Percentiles rank a stretch among this genome's conserved stretches.
Evolutionary conservation across 2,113 vertebrate species (phyloP).

Genomic region (Hippocampus abdominalis): DNA sequence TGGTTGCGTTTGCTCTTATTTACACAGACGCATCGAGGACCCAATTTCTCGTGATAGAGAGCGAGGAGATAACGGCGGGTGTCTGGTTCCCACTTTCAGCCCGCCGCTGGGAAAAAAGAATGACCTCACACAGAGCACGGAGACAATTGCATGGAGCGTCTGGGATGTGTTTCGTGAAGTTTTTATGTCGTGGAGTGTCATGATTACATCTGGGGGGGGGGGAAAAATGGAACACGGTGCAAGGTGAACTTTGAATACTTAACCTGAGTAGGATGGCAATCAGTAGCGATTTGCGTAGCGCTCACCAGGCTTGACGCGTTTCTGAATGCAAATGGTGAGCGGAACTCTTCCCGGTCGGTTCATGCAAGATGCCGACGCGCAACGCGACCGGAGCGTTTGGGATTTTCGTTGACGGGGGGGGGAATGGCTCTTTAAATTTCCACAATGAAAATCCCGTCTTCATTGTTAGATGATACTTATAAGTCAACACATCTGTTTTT

Average conservation of each 20-base stretch:
- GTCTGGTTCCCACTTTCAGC: constrained; percentile 46
- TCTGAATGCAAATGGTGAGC: neutral
- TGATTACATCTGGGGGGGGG: neutral
- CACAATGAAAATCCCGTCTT: neutral
- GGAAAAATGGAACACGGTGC: neutral
- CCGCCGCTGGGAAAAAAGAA: constrained; percentile 42
- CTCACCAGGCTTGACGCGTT: neutral
- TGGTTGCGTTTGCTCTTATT: constrained; percentile 38
- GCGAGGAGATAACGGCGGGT: constrained; percentile 37
- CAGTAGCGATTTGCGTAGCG: neutral
- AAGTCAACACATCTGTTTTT: neutral
- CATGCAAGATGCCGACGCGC: neutral
- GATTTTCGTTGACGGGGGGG: too few species aligned
- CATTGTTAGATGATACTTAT: neutral
- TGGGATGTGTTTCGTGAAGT: constrained; percentile 20
- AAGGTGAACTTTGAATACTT: neutral
- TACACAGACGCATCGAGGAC: constrained; percentile 39
- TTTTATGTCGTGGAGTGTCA: constrained; percentile 26
- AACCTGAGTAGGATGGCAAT: neutral
- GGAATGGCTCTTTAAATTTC: neutral
- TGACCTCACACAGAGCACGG: constrained; percentile 37
- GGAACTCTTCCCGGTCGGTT: neutral
- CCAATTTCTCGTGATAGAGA: constrained; percentile 50
- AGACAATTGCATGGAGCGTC: constrained; percentile 17
- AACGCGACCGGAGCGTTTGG: too few species aligned